Evolutionary conservation across 2,888 invertebrate genomes (phyloP), one percentile per base, ranked within the genome.

Genomic region (Chymomyza procnemis): DNA sequence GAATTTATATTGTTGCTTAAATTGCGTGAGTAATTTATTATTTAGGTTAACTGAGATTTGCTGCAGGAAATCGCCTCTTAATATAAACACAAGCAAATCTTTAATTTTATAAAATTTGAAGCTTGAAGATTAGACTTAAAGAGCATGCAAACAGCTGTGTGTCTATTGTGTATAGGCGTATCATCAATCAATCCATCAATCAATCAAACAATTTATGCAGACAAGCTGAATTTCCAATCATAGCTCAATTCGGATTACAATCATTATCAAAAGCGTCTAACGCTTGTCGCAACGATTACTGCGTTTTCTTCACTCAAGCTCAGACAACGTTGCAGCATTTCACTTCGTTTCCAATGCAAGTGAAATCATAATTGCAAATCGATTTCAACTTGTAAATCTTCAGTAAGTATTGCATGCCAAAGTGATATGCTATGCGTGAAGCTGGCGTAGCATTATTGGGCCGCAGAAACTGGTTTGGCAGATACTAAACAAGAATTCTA

Each of bases 331-430:
- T n/a, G 9, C 26, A 55, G 60, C 47, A 46, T 14, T 16, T 41
- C 63, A 63, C 64, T n/a, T 58, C 41, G 61, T 61, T 61, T 57
- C 61, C 61, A 71, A 79, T 71, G 80, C 69, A 88, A 87, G 88
- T 86, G 83, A 87, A 84, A 84, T 88, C 87, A 87, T 79, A 82
- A 88, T 85, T 75, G 77, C 80, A 72, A 88, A 85, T 88, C 79
- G 80, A 88, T 85, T 77, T 75, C 73, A 75, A 71, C 64, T 54
- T 54, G 54, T 21, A 67, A 61, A 19, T 26, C 4, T 26, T 12
- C 4, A 41, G 34, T 41, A 9, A 12, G 34, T 41, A 41, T 41
- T 41, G 34, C 34, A 41, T 41, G 34, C 34, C 34, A 5, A 9
- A 12, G 34, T 41, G 34, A 26, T 26, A 26, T 14, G 9, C 34